phyloP scores from a whole-genome alignment of 1,140 invertebrate genomes.

The Aricia agestis region DNA sequence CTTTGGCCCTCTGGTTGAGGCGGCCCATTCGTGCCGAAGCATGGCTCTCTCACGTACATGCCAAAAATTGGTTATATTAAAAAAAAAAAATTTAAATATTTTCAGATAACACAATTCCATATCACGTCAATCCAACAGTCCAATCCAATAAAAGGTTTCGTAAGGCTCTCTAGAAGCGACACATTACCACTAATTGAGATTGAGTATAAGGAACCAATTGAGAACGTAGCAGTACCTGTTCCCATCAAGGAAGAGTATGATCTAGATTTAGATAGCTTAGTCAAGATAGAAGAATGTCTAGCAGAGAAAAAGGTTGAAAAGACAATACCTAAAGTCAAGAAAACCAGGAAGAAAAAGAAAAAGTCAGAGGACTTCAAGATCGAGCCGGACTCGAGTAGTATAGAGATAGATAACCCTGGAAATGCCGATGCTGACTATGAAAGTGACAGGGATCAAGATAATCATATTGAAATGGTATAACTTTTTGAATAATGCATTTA shows the following conservation, averaged over 20 bases:
- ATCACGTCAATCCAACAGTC: slow-evolving; percentile 22
- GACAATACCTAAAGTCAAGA: background rate
- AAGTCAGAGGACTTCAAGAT: slow-evolving; percentile 15
- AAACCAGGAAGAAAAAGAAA: slow-evolving; percentile 24
- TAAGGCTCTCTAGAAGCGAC: slow-evolving; percentile 17
- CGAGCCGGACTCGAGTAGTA: slow-evolving; percentile 19
- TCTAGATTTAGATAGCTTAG: background rate
- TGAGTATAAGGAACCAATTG: slow-evolving; percentile 17
- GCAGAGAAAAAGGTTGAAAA: slow-evolving; percentile 12
- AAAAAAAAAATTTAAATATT: no score
- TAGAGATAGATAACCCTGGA: slow-evolving; percentile 22
- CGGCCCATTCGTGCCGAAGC: no score
- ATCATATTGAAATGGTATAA: background rate
- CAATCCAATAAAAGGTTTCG: slow-evolving; percentile 12
- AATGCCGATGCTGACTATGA: slow-evolving; percentile 5
- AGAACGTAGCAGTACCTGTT: no score
- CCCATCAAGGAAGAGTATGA: slow-evolving; percentile 27
- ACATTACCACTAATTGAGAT: slow-evolving; percentile 21
- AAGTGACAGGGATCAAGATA: slow-evolving; percentile 15
- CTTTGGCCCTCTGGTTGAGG: no score
- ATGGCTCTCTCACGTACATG: no score
- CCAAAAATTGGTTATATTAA: no score
- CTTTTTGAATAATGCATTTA: background rate
- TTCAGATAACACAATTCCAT: slow-evolving; percentile 31
- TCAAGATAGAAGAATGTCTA: slow-evolving; percentile 16